Evolutionary conservation across 2,113 vertebrate genomes (phyloP).

Genomic region (Terrapene triunguis): DNA sequence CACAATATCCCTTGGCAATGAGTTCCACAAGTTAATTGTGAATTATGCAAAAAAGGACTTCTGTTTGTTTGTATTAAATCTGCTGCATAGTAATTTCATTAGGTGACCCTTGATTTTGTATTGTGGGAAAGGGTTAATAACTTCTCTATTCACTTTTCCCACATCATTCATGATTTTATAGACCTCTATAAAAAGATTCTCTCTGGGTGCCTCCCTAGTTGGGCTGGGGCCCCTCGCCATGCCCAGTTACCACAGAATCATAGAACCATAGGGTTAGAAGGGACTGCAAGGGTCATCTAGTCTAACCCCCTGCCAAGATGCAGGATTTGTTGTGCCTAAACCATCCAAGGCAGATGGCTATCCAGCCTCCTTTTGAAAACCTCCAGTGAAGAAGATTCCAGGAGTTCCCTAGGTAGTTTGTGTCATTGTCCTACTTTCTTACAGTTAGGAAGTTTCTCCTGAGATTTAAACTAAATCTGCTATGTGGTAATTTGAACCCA

Average conservation of each 20-base stretch:
- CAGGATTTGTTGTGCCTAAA: neutral
- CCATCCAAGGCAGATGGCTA: neutral
- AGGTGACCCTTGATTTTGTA: neutral
- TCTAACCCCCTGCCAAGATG: neutral
- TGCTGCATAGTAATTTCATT: neutral
- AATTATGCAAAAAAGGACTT: neutral
- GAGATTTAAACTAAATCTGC: neutral
- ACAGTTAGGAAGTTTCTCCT: neutral
- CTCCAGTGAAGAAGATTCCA: neutral
- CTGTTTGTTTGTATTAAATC: neutral
- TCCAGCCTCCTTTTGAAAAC: neutral
- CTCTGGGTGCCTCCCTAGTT: neutral
- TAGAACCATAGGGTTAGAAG: neutral
- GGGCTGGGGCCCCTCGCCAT: neutral
- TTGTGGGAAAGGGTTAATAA: neutral
- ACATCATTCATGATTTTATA: neutral
- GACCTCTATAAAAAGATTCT: neutral
- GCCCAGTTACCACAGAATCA: neutral
- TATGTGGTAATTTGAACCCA: neutral
- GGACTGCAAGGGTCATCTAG: neutral
- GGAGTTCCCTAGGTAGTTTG: neutral
- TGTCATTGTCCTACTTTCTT: neutral
- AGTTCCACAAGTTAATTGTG: neutral
- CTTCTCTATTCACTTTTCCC: neutral
- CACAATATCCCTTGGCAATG: neutral